A percentile compares a stretch with the other conserved stretches of the same genome.
These are phyloP conservation scores for Volucella inflata DNA, from an alignment of 2,888 invertebrate genomes.

Conservation along the genomic window DNA sequence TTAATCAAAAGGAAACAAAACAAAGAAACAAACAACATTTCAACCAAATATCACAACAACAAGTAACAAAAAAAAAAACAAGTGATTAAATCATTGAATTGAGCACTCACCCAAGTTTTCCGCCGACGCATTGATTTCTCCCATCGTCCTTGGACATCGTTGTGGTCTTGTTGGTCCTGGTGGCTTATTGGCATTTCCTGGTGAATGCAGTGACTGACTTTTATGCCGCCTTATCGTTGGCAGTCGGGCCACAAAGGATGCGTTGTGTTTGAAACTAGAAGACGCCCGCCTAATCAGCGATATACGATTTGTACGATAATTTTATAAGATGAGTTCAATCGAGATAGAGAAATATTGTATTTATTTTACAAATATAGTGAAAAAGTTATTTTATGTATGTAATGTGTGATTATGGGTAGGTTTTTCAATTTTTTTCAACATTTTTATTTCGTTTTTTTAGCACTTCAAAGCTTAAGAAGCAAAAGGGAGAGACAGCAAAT, in stretches of 20 bases:
- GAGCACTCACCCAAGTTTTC: conserved; percentile 89
- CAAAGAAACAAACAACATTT: conserved; percentile 74
- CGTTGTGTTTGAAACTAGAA: conserved; percentile 95
- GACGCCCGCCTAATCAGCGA: conserved; percentile 87
- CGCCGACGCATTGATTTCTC: conserved; percentile 89
- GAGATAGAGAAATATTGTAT: conserved; percentile 67
- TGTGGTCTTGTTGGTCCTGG: conserved; percentile 79
- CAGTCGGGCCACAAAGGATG: conserved; percentile 95
- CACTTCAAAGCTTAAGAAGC: conserved; percentile 20
- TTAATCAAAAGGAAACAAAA: conserved; percentile 41
- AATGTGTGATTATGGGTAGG: conserved; percentile 51
- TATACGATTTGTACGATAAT: conserved; percentile 79
- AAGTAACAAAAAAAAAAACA: conserved; percentile 54
- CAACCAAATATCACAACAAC: conserved; percentile 51
- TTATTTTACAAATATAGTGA: conserved; percentile 48
- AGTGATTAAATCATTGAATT: conserved; percentile 48
- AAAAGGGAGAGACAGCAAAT: conserved; percentile 19
- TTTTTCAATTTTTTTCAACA: conserved; percentile 24
- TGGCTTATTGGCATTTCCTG: conserved; percentile 84
- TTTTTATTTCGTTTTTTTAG: conserved; percentile 31
- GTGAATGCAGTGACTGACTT: conserved; percentile 90
- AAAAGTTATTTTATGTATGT: conserved; percentile 64
- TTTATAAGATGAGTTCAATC: conserved; percentile 73
- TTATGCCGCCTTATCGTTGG: conserved; percentile 94
- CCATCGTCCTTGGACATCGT: conserved; percentile 87